Percentiles rank a stretch among this genome's conserved stretches.
phyloP scores from a whole-genome alignment of 1,140 invertebrate species.

The Sesamia nonagrioides region DNA sequence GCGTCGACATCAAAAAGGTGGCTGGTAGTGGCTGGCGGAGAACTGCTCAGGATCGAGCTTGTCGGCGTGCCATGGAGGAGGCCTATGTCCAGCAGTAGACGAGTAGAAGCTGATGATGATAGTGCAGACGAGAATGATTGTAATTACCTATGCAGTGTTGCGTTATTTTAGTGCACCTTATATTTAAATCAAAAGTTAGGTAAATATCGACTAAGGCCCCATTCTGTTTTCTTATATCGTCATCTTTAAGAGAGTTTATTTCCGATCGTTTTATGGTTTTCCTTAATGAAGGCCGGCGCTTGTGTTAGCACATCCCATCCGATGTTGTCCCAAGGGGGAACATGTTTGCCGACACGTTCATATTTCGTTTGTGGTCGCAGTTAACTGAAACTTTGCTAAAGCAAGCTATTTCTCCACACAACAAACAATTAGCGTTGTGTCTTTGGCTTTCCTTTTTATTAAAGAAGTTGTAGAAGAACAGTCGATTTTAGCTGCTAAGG shows the following conservation, averaged over 20 bases:
- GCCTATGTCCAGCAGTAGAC: too few relatives aligned
- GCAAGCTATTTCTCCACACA: conserved; percentile 56
- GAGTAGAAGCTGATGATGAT: too few relatives aligned
- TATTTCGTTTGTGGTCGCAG: conserved; percentile 64
- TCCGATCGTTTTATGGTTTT: conserved; percentile 78
- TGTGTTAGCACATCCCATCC: conserved; percentile 57
- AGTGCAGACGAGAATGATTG: too few relatives aligned
- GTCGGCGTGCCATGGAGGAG: too few relatives aligned
- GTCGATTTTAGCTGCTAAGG: neutral
- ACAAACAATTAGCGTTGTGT: conserved; percentile 49
- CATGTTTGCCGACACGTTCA: conserved; percentile 66
- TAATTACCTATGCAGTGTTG: too few relatives aligned
- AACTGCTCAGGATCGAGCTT: too few relatives aligned
- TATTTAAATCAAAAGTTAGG: too few relatives aligned
- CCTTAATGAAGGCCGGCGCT: conserved; percentile 71
- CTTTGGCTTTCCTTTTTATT: conserved; percentile 28
- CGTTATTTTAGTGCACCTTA: too few relatives aligned
- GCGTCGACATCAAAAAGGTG: too few relatives aligned
- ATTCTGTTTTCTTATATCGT: conserved; percentile 57
- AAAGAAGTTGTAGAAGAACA: conserved; percentile 1
- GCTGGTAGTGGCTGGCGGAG: too few relatives aligned
- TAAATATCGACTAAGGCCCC: conserved; percentile 21
- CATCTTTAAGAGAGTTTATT: conserved; percentile 66
- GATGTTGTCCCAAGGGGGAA: conserved; percentile 68
- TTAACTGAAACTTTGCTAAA: conserved; percentile 61